Evolutionary conservation across 92 coral and sea anemone species (phyloP).

Genomic region (Bergia puertoricense): DNA sequence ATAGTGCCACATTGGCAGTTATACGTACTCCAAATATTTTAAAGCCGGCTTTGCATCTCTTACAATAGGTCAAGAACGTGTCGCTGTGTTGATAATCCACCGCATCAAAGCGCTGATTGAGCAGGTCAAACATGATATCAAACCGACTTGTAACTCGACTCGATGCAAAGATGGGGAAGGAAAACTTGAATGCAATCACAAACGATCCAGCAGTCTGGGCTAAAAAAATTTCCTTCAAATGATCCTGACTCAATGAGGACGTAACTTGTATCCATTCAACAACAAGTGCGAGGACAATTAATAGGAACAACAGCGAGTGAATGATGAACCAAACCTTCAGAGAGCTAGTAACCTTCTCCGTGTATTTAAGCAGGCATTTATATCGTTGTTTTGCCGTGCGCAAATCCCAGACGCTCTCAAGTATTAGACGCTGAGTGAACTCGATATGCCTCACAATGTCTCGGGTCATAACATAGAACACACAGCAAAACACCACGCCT

Average conservation of each 20-base stretch:
- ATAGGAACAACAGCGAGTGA: conserved; percentile 53
- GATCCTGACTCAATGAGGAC: background rate
- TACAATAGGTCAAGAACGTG: conserved; percentile 57
- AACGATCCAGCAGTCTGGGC: conserved; percentile 59
- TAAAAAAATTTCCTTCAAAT: conserved; percentile 40
- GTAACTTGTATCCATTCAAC: conserved; percentile 54
- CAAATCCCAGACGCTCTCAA: conserved; percentile 48
- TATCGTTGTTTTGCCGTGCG: conserved; percentile 54
- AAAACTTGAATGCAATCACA: conserved; percentile 64
- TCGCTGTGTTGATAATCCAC: conserved; percentile 48
- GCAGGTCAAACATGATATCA: conserved; percentile 52
- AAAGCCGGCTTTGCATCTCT: conserved; percentile 68
- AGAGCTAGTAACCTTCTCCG: conserved; percentile 49
- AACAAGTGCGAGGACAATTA: conserved; percentile 46
- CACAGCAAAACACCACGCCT: conserved; percentile 56
- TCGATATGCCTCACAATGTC: conserved; percentile 61
- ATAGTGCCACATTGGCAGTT: conserved; percentile 56
- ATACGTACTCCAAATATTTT: conserved; percentile 43
- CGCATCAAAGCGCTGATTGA: conserved; percentile 53
- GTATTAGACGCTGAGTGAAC: conserved; percentile 54
- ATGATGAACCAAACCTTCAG: conserved; percentile 59
- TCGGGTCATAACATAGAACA: conserved; percentile 56
- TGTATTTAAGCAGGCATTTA: conserved; percentile 55
- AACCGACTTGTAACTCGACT: conserved; percentile 66
- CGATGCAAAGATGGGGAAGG: conserved; percentile 64